These are phyloP conservation scores for Leptinotarsa defecta DNA, from an alignment of 1,140 invertebrate genomes.

Conservation along the genomic window DNA sequence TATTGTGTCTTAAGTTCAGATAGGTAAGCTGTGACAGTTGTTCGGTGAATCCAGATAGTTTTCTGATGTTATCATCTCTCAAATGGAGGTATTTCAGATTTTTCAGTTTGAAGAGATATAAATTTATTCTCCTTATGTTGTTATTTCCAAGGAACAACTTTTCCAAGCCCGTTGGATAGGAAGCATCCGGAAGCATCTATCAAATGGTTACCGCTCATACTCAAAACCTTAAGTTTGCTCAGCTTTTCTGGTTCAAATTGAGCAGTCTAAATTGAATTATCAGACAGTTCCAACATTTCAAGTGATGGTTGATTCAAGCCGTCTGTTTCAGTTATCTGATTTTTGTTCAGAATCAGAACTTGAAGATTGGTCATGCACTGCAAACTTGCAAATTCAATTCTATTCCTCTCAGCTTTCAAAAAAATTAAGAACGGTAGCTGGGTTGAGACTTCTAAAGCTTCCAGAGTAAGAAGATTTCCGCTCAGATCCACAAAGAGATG, in stretches of 20 bases:
- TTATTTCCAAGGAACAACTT: slow-evolving; percentile 49
- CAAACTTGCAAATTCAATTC: slow-evolving; percentile 56
- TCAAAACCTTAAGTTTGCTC: slow-evolving; percentile 54
- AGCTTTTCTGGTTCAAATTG: slow-evolving; percentile 44
- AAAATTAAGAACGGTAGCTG: slow-evolving; percentile 59
- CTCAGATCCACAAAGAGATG: slow-evolving; percentile 62
- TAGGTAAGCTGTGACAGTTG: slow-evolving; percentile 57
- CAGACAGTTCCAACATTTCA: slow-evolving; percentile 59
- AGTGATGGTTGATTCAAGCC: slow-evolving; percentile 61
- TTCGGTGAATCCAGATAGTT: slow-evolving; percentile 58
- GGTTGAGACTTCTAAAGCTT: slow-evolving; percentile 57
- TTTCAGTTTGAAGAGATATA: slow-evolving; percentile 52
- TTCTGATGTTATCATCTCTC: slow-evolving; percentile 59
- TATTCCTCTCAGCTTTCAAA: slow-evolving; percentile 60
- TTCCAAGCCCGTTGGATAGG: slow-evolving; percentile 58
- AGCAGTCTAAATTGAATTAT: slow-evolving; percentile 54
- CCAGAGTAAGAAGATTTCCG: slow-evolving; percentile 58
- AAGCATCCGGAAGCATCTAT: slow-evolving; percentile 54
- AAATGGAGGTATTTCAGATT: slow-evolving; percentile 61
- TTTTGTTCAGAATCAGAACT: slow-evolving; percentile 59
- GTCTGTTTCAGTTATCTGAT: slow-evolving; percentile 56
- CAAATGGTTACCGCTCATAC: slow-evolving; percentile 59
- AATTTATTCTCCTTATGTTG: slow-evolving; percentile 36
- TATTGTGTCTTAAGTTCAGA: slow-evolving; percentile 61
- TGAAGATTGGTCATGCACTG: slow-evolving; percentile 61